A percentile compares a stretch with the other conserved stretches of the same genome.
phyloP scores from a whole-genome alignment of 2,888 invertebrate genomes.

The Apamea anceps region DNA sequence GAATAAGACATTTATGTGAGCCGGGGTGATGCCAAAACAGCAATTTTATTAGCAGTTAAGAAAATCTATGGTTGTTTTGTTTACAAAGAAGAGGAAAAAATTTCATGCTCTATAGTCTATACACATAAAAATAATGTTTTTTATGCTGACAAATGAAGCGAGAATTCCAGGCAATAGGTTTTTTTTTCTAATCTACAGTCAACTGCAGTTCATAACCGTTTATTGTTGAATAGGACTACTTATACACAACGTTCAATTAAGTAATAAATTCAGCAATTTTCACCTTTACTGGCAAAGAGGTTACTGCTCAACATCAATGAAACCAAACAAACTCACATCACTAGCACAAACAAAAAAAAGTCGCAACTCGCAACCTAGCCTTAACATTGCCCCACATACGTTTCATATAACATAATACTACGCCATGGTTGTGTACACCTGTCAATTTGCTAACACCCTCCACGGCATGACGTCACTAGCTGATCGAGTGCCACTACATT shows the following conservation, averaged over 20 bases:
- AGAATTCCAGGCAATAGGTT: not conserved
- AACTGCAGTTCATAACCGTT: not conserved
- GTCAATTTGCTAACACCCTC: slow-evolving; percentile 45
- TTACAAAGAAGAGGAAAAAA: slow-evolving; percentile 12
- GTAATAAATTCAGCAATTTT: not conserved
- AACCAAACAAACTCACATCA: not conserved
- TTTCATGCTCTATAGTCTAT: too few relatives aligned
- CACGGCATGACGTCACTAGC: slow-evolving; percentile 16
- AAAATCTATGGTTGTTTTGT: slow-evolving; percentile 40
- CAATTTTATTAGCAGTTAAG: slow-evolving; percentile 34
- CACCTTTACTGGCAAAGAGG: not conserved
- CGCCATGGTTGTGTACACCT: slow-evolving; percentile 18
- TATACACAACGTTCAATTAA: not conserved
- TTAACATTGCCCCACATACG: slow-evolving; percentile 12
- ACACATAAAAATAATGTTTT: too few relatives aligned
- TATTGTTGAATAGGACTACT: not conserved
- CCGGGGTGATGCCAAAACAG: slow-evolving; percentile 45
- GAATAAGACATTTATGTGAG: slow-evolving; percentile 24
- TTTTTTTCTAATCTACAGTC: not conserved
- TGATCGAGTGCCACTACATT: slow-evolving; percentile 48
- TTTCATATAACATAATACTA: not conserved
- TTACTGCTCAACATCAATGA: not conserved
- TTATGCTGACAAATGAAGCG: not conserved
- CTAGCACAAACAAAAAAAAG: not conserved
- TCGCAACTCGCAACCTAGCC: not conserved